Evolutionary conservation across 2,797 vertebrate genomes (phyloP), one percentile per base, ranked within the genome.

Genomic region (Orientallactaga sibirica): DNA sequence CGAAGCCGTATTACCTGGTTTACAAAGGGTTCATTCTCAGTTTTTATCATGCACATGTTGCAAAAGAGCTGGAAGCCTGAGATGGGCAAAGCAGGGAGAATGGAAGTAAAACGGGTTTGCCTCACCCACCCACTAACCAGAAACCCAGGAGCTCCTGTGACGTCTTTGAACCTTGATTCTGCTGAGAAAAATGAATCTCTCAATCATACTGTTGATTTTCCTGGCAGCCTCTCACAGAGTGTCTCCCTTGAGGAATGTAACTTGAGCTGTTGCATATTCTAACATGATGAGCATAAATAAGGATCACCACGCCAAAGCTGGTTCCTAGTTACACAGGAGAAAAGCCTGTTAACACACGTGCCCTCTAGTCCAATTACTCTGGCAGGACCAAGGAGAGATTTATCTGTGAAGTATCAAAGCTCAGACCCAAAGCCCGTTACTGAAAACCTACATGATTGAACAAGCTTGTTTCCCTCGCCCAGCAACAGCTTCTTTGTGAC

Each of bases 41-140:
- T 89, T 95, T 93, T 97, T 94, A 94, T 88, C 80, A 55, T 19
- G 2, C 84, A 79, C 15, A 67, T 92, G 66, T 94, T 97, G 96
- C 79, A 94, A 97, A 97, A 96, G 8, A 52, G 12, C 91, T 27
- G 61, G 89, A 86, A 96, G 96, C 94, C 90, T 67, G 94, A 91
- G 58, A 58, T 55, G 66, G 37, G 27, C 64, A 83, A 90, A 71
- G 41, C 25, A 81, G n/a, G 67, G n/a, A 91, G 33, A 96, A 18
- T 3, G 82, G 66, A 61, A 82, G 79, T 9, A 29, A 82, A 95
- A 33, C 29, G 41, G 52, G 64, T 16, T 58, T 41, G 66, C 25
- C 85, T 91, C 58, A 93, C 55, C 75, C 66, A 16, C 52, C 0
- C 1, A 2, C 3, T 24, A 33, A 19, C 9, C 5, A 55, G 67